phyloP scores from a whole-genome alignment of 2,888 invertebrate species.

The Trachelus stipa region DNA sequence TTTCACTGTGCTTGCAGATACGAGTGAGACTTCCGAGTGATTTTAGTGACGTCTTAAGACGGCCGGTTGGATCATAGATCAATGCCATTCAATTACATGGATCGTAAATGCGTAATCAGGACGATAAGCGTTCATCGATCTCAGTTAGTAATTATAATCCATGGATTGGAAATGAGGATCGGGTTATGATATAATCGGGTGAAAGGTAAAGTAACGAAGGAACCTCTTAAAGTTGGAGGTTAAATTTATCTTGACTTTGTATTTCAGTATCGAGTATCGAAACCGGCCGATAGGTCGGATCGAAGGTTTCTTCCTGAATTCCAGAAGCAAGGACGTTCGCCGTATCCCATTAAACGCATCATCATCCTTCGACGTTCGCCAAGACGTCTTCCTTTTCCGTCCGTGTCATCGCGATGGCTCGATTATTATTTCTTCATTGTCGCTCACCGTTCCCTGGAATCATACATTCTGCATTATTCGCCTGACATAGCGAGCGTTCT shows the following conservation, averaged over 20 bases:
- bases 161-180: not conserved
- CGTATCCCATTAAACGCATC: conserved; percentile 32
- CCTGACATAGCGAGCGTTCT: not conserved
- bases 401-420: conserved; percentile 45
- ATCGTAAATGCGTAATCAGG: conserved; percentile 34
- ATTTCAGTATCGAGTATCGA: not conserved
- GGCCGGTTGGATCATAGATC: conserved; percentile 33
- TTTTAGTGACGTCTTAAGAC: not conserved
- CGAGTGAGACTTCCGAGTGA: conserved; percentile 23
- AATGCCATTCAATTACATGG: conserved; percentile 36
- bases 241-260: not conserved
- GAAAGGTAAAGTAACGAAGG: not conserved
- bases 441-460: not conserved
- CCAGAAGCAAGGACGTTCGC: conserved; percentile 50
- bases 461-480: not conserved
- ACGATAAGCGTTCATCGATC: not conserved
- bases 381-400: conserved; percentile 15
- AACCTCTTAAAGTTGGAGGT: not conserved
- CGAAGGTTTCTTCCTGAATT: conserved; percentile 56
- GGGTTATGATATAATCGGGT: not conserved
- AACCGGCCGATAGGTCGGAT: not conserved
- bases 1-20: not conserved
- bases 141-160: not conserved
- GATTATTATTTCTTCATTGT: conserved; percentile 46
- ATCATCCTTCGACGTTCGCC: conserved; percentile 42